These are phyloP conservation scores for Chrysodeixis includens DNA, from an alignment of 2,888 invertebrate species.

Conservation along the genomic window DNA sequence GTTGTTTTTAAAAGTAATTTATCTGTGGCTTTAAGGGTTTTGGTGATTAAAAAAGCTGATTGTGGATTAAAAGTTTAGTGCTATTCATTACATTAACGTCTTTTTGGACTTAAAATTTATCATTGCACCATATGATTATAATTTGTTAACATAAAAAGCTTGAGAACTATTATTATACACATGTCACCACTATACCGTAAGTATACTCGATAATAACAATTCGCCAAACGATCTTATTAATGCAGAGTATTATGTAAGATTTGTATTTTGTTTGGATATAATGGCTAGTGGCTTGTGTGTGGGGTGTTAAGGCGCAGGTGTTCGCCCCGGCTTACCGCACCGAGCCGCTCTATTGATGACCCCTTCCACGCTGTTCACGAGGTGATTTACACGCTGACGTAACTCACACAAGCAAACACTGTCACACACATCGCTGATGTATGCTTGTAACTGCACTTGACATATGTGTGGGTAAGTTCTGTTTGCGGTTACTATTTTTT, in stretches of 20 bases:
- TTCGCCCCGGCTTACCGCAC: conserved; percentile 67
- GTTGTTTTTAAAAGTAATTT: conserved; percentile 70
- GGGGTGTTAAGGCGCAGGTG: conserved; percentile 77
- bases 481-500: neutral
- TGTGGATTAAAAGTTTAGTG: neutral
- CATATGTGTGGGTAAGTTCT: neutral
- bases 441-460: neutral
- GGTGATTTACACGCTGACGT: conserved; percentile 46
- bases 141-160: neutral
- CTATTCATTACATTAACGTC: neutral
- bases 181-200: too few relatives aligned
- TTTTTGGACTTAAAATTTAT: neutral
- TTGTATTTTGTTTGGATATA: conserved; percentile 23
- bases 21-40: conserved; percentile 53
- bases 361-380: conserved; percentile 33
- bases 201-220: neutral
- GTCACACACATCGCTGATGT: conserved; percentile 5
- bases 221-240: conserved; percentile 13
- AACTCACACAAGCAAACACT: conserved; percentile 14
- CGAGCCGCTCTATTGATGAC: conserved; percentile 70
- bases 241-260: conserved; percentile 31
- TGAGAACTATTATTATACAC: too few relatives aligned
- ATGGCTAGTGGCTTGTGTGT: conserved; percentile 20
- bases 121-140: neutral
- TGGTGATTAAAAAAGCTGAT: conserved; percentile 14